These are phyloP conservation scores for Phrynocephalus guinanensis DNA, from an alignment of 2,797 vertebrate genomes.

Conservation along the genomic window DNA sequence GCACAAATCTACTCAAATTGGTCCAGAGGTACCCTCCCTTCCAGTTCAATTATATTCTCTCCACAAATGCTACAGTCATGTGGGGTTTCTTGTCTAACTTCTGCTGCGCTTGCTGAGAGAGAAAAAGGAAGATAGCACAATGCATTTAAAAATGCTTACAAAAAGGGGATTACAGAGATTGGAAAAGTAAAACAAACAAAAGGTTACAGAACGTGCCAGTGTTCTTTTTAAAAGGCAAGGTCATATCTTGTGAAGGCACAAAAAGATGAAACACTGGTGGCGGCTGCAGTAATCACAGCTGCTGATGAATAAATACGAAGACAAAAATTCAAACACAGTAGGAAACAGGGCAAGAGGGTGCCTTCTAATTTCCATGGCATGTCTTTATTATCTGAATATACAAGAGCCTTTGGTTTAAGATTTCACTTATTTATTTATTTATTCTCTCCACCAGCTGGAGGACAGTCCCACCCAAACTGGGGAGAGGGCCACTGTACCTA, in stretches of 20 bases:
- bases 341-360: not conserved
- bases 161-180: constrained; percentile 46
- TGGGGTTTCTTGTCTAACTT: constrained; percentile 49
- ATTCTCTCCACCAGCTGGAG: too few relatives aligned
- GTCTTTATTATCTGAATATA: not conserved
- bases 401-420: not conserved
- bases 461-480: too few relatives aligned
- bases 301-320: constrained; percentile 19
- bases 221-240: constrained; percentile 48
- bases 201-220: constrained; percentile 22
- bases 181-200: constrained; percentile 53
- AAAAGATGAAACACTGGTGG: not conserved
- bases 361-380: constrained; percentile 6
- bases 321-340: not conserved
- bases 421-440: not conserved
- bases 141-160: constrained; percentile 30
- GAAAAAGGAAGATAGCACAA: constrained; percentile 10
- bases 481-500: too few relatives aligned
- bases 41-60: constrained; percentile 56
- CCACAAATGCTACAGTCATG: constrained; percentile 39
- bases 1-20: constrained; percentile 37
- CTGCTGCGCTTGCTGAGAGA: constrained; percentile 38
- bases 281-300: not conserved
- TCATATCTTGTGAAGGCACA: constrained; percentile 32
- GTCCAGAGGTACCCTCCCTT: constrained; percentile 26